Evolutionary conservation across 2,113 vertebrate genomes (phyloP).

Genomic region (Macaca fascicularis): T2T-MFA8v1.1 NC_088380.1:45874001-45874500

Average conservation of each 20-base stretch:
- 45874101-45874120: background rate
- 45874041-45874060: background rate
- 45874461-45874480: background rate
- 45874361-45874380: background rate
- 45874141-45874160: background rate
- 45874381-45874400: background rate
- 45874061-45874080: background rate
- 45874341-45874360: background rate
- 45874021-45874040: background rate
- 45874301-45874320: background rate
- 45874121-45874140: background rate
- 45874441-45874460: background rate
- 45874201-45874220: background rate
- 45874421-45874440: background rate
- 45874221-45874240: background rate
- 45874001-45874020: background rate
- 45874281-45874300: background rate
- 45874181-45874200: accelerated
- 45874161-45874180: background rate
- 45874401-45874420: background rate
- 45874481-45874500: background rate
- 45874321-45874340: background rate
- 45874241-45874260: background rate
- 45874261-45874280: background rate
- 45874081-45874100: too few species aligned